Conservation (phyloP, 2,113 vertebrate species). For the Grammomys surdaster region DNA sequence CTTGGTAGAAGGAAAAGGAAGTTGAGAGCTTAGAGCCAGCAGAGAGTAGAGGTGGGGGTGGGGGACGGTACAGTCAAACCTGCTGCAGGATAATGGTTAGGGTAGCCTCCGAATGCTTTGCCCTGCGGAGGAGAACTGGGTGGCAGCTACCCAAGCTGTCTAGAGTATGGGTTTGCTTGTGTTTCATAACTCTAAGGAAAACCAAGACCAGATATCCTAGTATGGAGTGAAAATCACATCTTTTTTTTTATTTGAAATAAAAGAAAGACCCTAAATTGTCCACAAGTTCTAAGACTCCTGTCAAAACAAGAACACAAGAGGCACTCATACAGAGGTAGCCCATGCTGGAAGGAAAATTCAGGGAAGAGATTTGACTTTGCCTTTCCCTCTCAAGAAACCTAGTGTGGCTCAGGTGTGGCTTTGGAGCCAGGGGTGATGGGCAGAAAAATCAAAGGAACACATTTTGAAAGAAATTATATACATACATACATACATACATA, state of each 20-base stretch:
- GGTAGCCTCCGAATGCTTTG: not conserved
- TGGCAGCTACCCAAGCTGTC: not conserved
- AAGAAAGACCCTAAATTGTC: not conserved
- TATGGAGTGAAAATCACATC: not conserved
- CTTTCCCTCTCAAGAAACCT: not conserved
- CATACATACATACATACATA: not conserved
- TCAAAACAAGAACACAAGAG: not conserved
- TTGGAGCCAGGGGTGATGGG: not conserved
- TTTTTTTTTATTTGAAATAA: not conserved
- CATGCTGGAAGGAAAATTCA: not conserved
- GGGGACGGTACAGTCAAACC: not conserved
- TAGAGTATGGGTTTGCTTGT: not conserved
- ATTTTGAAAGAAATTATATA: not conserved
- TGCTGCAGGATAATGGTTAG: not conserved
- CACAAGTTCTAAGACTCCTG: not conserved
- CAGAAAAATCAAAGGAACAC: constrained; percentile 12
- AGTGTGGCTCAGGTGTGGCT: not conserved
- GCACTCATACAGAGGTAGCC: not conserved
- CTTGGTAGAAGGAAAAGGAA: not conserved
- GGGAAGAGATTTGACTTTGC: not conserved
- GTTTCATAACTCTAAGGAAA: not conserved
- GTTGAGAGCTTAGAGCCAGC: not conserved
- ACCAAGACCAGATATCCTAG: not conserved
- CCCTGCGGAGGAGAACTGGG: not conserved
- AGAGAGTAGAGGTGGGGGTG: accelerated